Evolutionary conservation across 1,140 invertebrate genomes (phyloP), one percentile per base, ranked within the genome.

Genomic region (Colletes gigas): DNA sequence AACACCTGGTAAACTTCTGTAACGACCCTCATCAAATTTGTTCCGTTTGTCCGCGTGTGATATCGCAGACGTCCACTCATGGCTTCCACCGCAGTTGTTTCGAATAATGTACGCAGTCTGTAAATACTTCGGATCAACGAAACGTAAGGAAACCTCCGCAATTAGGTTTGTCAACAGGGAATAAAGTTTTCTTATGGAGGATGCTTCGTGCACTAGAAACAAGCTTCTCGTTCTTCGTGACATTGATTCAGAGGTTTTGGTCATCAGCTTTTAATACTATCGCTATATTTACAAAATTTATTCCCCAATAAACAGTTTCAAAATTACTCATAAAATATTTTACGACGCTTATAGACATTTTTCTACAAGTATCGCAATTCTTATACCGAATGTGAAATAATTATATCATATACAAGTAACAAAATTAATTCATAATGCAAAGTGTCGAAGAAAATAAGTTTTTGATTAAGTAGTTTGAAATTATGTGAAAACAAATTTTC

Each of bases 141-240:
- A 52, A 19, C 17, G 21, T 41, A 39, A 73, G 50, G 72, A 19
- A 52, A 75, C 57, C n/a, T 21, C 52, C 52, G 50, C 70, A 70
- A 67, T 84, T 55, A n/a, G 21, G n/a, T 50, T 70, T 82, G 81
- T 82, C 76, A 78, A 60, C 76, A 62, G 76, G 74, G 67, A 78
- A 83, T 77, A 82, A 82, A 70, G n/a, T 55, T 47, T 44, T 7
- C n/a, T 9, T 3, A 15, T 1, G 1, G 8, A 15, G 19, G 57
- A 10, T 62, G 39, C 47, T 14, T 19, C 6, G 68, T 39, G 47
- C 15, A 54, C 15, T 14, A 69, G 15, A 69, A 69, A 7, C 21
- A 19, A 21, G n/a, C 7, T 21, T 59, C 0, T 19, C 44, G 17
- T 17, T 4, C 17, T 12, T 4, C 14, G 52, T 52, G 12, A 10